Base-by-base conservation (phyloP, 2,797 vertebrate genomes). In the Melanotaenia trifasciata region DNA sequence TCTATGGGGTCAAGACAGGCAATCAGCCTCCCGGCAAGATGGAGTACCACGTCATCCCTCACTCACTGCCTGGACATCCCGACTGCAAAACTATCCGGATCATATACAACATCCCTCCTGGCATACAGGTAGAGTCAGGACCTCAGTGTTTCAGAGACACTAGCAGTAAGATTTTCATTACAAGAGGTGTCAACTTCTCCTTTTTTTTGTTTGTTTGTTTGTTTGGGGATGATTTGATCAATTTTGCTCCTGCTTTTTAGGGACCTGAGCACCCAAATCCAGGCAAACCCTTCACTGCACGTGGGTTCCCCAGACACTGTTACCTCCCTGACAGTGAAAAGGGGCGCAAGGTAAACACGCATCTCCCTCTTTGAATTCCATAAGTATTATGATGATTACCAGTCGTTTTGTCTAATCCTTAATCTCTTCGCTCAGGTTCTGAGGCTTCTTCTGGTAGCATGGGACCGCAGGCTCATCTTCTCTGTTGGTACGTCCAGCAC, bases 1-100 rank as follows among this genome's bases (percentile, higher is more conserved):
- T 99, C 81, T 98, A 98, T 0, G 98, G 98, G 1, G 97, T 97
- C 78, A 99, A 99, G 93, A 98, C 97, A 0, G 98, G 98, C 67
- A 98, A 97, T 14, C 98, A 99, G 93, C 98, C 98, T 12, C 97
- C 98, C 0, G 98, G 98, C 88, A 99, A 99, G 94, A 99, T 99
- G 98, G 97, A 98, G 78, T 99, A 97, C 90, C 98, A 99, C 64
- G 93, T 98, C 84, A 99, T 99, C 80, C 98, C 98, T 2, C 97
- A 99, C 47, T 97, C 98, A 0, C 92, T 99, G 80, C 98, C 98
- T 0, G 98, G 98, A 50, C 96, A 99, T 69, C 95, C 96, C 0
- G 98, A 98, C 92, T 97, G 96, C 91, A 98, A 97, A 91, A 98
- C 97, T 81, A 97, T 99, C 85, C 96, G 97, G 26, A 98, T 99